A percentile compares a stretch with the other conserved stretches of the same genome.
Conservation (phyloP, 1,140 invertebrate genomes). For the Pseudomyrmex flavicornis region DNA sequence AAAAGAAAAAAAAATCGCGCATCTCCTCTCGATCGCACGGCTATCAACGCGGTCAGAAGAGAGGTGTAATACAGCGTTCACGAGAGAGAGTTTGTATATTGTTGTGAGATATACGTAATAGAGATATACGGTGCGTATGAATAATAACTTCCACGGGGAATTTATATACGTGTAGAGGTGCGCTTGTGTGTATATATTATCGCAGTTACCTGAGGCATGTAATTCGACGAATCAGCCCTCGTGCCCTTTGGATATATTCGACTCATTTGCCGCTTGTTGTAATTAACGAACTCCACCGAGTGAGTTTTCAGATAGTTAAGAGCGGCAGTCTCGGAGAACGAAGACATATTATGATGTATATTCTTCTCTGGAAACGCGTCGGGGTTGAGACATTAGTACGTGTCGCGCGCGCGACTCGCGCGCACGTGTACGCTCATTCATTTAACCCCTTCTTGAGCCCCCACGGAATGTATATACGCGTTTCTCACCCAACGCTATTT, state of each 20-base stretch:
- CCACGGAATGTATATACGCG: constrained; percentile 9
- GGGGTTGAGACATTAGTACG: constrained; percentile 58
- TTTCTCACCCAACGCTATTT: background rate
- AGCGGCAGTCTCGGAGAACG: constrained; percentile 92
- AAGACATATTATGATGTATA: constrained; percentile 93
- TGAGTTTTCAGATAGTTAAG: constrained; percentile 91
- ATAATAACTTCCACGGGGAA: constrained; percentile 31
- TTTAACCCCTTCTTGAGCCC: constrained; percentile 48
- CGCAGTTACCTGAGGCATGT: constrained; percentile 88
- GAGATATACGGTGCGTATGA: constrained; percentile 6
- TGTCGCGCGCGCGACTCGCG: constrained; percentile 39
- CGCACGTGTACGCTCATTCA: constrained; percentile 48
- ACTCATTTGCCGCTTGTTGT: constrained; percentile 91
- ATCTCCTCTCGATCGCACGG: background rate
- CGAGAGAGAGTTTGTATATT: background rate
- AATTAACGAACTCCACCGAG: constrained; percentile 91
- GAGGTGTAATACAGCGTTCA: background rate
- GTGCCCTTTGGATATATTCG: constrained; percentile 92
- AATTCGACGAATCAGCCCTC: constrained; percentile 91
- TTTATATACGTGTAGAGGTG: background rate
- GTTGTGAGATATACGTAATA: background rate
- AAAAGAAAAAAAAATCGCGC: background rate
- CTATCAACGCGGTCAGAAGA: background rate
- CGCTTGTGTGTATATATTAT: constrained; percentile 28
- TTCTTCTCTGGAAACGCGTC: constrained; percentile 88